A percentile compares a stretch with the other conserved stretches of the same genome.
phyloP scores from a whole-genome alignment of 1,140 invertebrate species.

The Drosophila eugracilis region DNA sequence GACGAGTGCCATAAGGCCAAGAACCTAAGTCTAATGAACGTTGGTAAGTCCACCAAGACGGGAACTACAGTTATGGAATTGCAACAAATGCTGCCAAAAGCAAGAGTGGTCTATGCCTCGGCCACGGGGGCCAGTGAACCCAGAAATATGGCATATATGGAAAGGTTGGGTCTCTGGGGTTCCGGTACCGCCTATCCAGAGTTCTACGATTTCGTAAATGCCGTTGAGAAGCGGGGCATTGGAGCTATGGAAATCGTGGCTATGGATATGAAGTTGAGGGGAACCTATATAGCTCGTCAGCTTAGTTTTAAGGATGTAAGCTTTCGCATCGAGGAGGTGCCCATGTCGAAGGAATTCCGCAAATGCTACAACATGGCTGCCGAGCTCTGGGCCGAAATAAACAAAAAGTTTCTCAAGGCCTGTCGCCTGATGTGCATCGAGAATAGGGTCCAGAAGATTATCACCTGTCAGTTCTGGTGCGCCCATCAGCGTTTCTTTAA shows the following conservation, averaged over 20 bases:
- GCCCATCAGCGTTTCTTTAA: conserved; percentile 99
- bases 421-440: conserved; percentile 97
- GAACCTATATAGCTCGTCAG: conserved; percentile 99
- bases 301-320: conserved; percentile 98
- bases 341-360: conserved; percentile 93
- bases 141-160: conserved; percentile 99
- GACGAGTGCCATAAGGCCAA: conserved; percentile 99
- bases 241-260: conserved; percentile 99
- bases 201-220: conserved; percentile 97
- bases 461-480: conserved; percentile 99
- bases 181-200: conserved; percentile 96
- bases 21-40: conserved; percentile 97
- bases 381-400: conserved; percentile 96
- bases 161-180: conserved; percentile 99
- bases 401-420: conserved; percentile 97
- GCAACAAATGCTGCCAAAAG: conserved; percentile 96
- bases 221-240: conserved; percentile 98
- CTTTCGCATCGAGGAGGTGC: conserved; percentile 98
- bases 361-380: conserved; percentile 97
- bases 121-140: conserved; percentile 99
- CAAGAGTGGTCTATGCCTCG: conserved; percentile 98
- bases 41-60: conserved; percentile 95
- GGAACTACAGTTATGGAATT: conserved; percentile 97
- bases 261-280: conserved; percentile 99
- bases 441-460: conserved; percentile 95